These are phyloP conservation scores for Allygus modestus DNA, from an alignment of 2,888 invertebrate genomes.

Conservation along the genomic window DNA sequence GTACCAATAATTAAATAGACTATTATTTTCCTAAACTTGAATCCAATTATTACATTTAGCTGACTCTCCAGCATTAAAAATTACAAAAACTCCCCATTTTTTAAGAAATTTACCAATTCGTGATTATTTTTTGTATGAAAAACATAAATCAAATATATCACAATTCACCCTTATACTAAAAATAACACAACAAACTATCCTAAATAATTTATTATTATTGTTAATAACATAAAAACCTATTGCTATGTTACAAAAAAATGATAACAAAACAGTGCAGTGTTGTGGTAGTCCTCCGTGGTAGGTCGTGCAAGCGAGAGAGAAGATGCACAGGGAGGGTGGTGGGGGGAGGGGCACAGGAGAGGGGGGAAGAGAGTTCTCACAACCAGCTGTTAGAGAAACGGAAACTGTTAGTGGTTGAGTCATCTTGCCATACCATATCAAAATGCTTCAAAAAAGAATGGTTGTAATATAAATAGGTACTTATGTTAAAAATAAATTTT, in stretches of 20 bases:
- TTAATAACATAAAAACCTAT: constrained; percentile 25
- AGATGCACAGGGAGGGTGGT: neutral
- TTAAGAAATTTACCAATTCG: too few relatives aligned
- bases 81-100: too few relatives aligned
- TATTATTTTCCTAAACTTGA: too few relatives aligned
- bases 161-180: neutral
- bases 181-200: constrained; percentile 19
- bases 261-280: constrained; percentile 62
- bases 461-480: too few relatives aligned
- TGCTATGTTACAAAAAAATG: constrained; percentile 40
- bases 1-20: too few relatives aligned
- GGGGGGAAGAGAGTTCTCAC: constrained; percentile 52
- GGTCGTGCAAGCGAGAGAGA: constrained; percentile 32
- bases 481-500: too few relatives aligned
- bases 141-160: too few relatives aligned
- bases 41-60: too few relatives aligned
- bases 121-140: too few relatives aligned
- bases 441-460: too few relatives aligned
- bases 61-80: too few relatives aligned
- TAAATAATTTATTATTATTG: constrained; percentile 35
- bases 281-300: constrained; percentile 58
- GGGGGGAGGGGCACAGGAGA: constrained; percentile 29
- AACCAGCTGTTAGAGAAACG: constrained; percentile 57
- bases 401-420: constrained; percentile 34
- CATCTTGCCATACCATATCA: constrained; percentile 9